Evolutionary conservation across 2,888 invertebrate species (phyloP).

Genomic region (Diaperis boleti): DNA sequence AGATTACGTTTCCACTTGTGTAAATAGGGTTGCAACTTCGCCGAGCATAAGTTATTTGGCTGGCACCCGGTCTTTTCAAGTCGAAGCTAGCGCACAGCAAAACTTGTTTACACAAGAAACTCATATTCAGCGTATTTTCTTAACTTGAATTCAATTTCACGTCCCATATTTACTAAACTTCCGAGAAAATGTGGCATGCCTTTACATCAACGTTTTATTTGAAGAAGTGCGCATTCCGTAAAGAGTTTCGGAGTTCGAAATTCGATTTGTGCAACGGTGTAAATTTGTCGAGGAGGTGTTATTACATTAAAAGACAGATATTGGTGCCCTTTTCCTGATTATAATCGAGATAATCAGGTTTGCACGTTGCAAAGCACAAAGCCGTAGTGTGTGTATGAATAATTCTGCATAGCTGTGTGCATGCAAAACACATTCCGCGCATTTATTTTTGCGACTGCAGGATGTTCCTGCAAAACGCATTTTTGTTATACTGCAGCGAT

Average conservation of each 20-base stretch:
- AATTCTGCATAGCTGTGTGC: too few species aligned
- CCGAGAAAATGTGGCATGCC: slow-evolving; percentile 29
- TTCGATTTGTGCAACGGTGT: slow-evolving; percentile 16
- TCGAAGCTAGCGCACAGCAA: slow-evolving; percentile 27
- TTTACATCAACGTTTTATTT: slow-evolving; percentile 15
- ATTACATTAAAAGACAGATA: slow-evolving; percentile 21
- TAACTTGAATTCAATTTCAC: slow-evolving; percentile 39
- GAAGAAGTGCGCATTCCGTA: slow-evolving; percentile 18
- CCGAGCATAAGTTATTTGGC: slow-evolving; percentile 24
- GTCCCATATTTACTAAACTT: slow-evolving; percentile 37
- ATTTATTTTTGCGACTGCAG: neutral
- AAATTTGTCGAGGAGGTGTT: slow-evolving; percentile 10
- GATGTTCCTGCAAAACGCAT: neutral
- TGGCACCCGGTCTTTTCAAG: slow-evolving; percentile 20
- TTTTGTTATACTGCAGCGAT: neutral
- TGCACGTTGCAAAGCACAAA: too few species aligned
- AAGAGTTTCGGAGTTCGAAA: neutral
- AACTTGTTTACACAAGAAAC: slow-evolving; percentile 41
- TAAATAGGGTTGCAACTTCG: slow-evolving; percentile 20
- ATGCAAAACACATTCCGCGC: neutral
- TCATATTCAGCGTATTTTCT: slow-evolving; percentile 42
- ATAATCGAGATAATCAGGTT: slow-evolving; percentile 27
- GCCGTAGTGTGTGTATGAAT: neutral
- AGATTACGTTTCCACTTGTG: slow-evolving; percentile 19
- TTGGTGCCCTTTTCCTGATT: neutral